Evolutionary conservation across 2,113 vertebrate species (phyloP).

Genomic region (Danio rerio): DNA sequence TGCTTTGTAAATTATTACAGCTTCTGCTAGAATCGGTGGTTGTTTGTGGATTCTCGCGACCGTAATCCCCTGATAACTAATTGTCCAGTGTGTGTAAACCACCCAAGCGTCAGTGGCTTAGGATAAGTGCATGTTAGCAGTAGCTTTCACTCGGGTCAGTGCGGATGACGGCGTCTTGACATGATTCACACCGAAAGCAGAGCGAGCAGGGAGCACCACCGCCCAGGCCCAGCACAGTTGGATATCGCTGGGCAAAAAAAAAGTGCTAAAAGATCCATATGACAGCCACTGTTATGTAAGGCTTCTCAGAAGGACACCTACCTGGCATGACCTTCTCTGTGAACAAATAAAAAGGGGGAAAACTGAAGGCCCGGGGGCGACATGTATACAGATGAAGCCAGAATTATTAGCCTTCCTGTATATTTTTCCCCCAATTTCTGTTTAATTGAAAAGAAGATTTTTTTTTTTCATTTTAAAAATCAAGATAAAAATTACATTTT

Average conservation of each 20-base stretch:
- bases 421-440: no score
- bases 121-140: slow-evolving; percentile 13
- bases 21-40: no score
- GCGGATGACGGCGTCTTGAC: slow-evolving; percentile 28
- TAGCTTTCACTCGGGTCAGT: slow-evolving; percentile 26
- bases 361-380: no score
- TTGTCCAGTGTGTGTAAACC: slow-evolving; percentile 8
- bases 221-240: slow-evolving; percentile 30
- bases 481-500: no score
- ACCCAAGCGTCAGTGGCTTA: background rate
- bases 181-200: slow-evolving; percentile 43
- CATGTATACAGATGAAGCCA: no score
- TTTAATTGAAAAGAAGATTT: no score
- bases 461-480: no score
- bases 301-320: slow-evolving; percentile 39
- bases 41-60: no score
- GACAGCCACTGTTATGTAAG: slow-evolving; percentile 53
- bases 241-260: slow-evolving; percentile 38
- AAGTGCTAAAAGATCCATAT: slow-evolving; percentile 49
- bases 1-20: no score
- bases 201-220: slow-evolving; percentile 24
- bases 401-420: no score
- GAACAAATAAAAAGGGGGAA: background rate
- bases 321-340: slow-evolving; percentile 43
- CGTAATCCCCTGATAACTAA: background rate